Percentiles rank a stretch among this genome's conserved stretches.
Evolutionary conservation across 1,140 invertebrate genomes (phyloP).

Genomic region (Mycetomoellerius zeteki): DNA sequence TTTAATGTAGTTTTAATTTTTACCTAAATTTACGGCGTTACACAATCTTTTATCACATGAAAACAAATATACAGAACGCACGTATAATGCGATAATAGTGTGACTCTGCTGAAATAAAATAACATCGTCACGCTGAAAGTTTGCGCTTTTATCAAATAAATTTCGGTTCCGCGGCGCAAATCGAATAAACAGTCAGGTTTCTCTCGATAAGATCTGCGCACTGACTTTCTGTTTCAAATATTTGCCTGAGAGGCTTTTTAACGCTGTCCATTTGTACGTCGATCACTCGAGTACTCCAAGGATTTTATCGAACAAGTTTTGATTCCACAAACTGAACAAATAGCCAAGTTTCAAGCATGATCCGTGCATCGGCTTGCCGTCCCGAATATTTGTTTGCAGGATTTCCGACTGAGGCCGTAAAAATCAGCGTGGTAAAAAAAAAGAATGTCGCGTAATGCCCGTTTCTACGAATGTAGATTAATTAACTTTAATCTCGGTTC

Average conservation of each 20-base stretch:
- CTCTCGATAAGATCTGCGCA: neutral
- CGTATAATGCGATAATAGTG: neutral
- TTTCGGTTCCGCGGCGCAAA: neutral
- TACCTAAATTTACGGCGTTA: neutral
- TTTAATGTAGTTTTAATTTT: neutral
- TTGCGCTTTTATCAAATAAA: no score
- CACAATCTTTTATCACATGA: neutral
- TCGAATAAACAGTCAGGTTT: slow-evolving; percentile 4
- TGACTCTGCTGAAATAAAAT: neutral
- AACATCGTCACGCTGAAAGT: neutral
- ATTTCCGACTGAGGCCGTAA: neutral
- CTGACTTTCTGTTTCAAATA: neutral
- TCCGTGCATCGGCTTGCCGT: neutral
- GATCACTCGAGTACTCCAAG: neutral
- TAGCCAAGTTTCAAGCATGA: neutral
- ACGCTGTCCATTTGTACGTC: neutral
- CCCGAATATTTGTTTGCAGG: neutral
- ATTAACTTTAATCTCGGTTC: no score
- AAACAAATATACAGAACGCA: neutral
- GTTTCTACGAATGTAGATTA: no score
- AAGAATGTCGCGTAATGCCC: no score
- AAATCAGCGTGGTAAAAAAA: neutral
- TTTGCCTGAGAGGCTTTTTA: slow-evolving; percentile 27
- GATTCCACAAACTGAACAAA: slow-evolving; percentile 25
- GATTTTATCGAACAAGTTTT: neutral